Evolutionary conservation across 2,113 vertebrate species (phyloP), one percentile per base, ranked within the genome.

Genomic region (Jaculus jaculus): DNA sequence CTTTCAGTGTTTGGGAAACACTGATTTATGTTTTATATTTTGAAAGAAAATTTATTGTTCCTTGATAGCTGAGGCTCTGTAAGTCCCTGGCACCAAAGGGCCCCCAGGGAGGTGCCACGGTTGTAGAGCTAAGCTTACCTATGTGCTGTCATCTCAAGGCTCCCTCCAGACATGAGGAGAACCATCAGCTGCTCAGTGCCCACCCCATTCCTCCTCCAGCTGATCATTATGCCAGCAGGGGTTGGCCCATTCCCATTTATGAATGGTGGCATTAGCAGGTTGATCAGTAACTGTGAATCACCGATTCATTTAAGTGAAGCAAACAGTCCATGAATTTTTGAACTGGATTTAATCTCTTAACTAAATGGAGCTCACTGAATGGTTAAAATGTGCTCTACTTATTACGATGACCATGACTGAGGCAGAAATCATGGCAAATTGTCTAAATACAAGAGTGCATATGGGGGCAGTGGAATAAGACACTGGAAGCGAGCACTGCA

Each of bases 1-100:
- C 94, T 97, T 97, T 97, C 61, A 89, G 73, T 97, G 88, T 97
- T 98, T 95, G 90, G 73, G 79, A 97, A 97, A 97, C 96, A 95
- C 96, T 97, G 96, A 95, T 96, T 97, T 84, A 95, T 97, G 73
- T 97, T 92, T 96, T 93, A 96, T 96, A 96, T 96, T 96, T 97
- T 94, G 90, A 94, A 95, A 85, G 90, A 37, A 95, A 95, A 96
- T 94, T 75, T 92, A 96, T 89, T 96, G 93, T 94, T 91, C 84
- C 87, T 80, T 96, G 95, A 96, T 90, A 94, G 91, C 93, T 96
- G 91, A 95, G 87, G 78, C 90, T 84, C 61, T 8, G 83, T 89
- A 92, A 97, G 92, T 91, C 83, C 60, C 81, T n/a, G 16, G 87
- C 78, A 96, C 89, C 3, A 58, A 91, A 95, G 81, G 54, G 93